These are phyloP conservation scores for Harmothoe impar DNA, from an alignment of 2,888 invertebrate species.

Conservation along the genomic window DNA sequence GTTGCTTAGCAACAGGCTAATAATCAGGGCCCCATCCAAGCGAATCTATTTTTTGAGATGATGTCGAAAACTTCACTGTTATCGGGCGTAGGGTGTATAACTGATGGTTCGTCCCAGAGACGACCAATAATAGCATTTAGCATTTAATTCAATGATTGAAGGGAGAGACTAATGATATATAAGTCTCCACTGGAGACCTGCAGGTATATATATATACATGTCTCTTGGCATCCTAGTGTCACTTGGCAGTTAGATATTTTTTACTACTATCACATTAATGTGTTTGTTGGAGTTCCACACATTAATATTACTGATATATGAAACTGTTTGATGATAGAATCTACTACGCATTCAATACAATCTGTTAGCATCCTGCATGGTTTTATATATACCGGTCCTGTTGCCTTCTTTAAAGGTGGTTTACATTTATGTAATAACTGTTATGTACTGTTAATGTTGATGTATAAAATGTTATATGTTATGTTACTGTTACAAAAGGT, in stretches of 20 bases:
- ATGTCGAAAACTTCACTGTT: conserved; percentile 29
- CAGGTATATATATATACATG: neutral
- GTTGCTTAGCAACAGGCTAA: conserved; percentile 51
- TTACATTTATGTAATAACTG: conserved; percentile 27
- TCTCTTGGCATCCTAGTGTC: neutral
- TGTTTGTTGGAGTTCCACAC: too few species aligned
- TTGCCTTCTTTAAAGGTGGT: neutral
- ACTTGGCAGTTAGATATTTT: too few species aligned
- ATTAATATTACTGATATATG: too few species aligned
- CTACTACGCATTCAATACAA: neutral
- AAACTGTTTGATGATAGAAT: too few species aligned
- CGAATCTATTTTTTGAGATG: conserved; percentile 40
- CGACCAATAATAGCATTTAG: neutral
- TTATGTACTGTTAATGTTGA: conserved; percentile 43
- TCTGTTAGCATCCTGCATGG: neutral
- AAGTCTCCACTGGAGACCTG: too few species aligned
- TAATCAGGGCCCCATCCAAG: conserved; percentile 57
- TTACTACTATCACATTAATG: too few species aligned
- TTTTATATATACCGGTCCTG: neutral
- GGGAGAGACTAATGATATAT: too few species aligned
- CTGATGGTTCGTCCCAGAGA: neutral
- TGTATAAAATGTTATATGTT: conserved; percentile 9
- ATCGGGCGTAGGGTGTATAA: neutral
- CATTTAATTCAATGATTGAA: neutral
- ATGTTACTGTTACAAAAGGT: neutral